Conservation (phyloP, 2,888 invertebrate species). For the Leptopilina myrica region DNA sequence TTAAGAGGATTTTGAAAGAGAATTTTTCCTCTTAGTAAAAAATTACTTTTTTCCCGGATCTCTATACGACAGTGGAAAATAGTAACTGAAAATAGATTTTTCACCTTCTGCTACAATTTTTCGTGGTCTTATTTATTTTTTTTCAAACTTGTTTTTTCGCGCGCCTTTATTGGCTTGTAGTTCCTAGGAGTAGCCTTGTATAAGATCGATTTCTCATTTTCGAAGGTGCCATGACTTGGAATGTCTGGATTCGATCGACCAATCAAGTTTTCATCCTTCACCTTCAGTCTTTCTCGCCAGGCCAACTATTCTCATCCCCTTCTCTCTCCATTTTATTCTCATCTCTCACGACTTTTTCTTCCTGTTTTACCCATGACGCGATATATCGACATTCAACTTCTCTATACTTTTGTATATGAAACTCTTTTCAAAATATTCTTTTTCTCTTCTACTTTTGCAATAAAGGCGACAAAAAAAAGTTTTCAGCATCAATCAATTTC, state of each 20-base stretch:
- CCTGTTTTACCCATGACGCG: conserved; percentile 11
- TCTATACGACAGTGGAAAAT: too few species aligned
- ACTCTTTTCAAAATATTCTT: conserved; percentile 19
- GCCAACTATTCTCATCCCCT: conserved; percentile 1
- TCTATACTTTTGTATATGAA: not conserved
- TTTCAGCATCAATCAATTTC: conserved; percentile 33
- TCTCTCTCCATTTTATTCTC: conserved; percentile 21
- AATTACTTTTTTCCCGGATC: too few species aligned
- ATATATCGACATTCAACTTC: conserved; percentile 27
- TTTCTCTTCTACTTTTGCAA: conserved; percentile 5
- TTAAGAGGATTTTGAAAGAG: too few species aligned
- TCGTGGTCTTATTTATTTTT: conserved; percentile 1
- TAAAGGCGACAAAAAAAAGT: conserved; percentile 16
- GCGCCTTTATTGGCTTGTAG: conserved; percentile 29
- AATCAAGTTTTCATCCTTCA: conserved; percentile 41
- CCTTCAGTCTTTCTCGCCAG: conserved; percentile 28
- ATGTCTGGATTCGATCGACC: conserved; percentile 32
- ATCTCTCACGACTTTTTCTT: conserved; percentile 16
- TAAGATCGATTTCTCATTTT: conserved; percentile 40
- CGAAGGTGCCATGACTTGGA: conserved; percentile 31
- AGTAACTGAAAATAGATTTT: conserved; percentile 7
- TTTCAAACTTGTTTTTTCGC: not conserved
- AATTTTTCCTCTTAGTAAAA: too few species aligned
- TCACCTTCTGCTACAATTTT: not conserved
- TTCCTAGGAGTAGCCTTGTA: conserved; percentile 12